Percentiles rank a stretch among this genome's conserved stretches.
These are phyloP conservation scores for Diaperis boleti DNA, from an alignment of 2,888 invertebrate species.

Conservation along the genomic window DNA sequence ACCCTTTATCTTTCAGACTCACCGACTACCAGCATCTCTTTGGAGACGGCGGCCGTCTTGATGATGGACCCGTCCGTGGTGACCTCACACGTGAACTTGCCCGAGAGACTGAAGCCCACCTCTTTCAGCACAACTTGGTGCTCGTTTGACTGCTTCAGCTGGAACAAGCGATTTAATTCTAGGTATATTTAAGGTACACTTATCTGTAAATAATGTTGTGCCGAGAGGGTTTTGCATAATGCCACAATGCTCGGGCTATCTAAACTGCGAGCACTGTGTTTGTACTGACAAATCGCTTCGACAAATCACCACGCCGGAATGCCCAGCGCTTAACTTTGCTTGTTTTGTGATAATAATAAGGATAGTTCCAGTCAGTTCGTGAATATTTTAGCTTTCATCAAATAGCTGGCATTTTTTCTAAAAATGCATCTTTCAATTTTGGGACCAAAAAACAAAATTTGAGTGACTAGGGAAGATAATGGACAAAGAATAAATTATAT, in stretches of 20 bases:
- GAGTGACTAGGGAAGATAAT: too few species aligned
- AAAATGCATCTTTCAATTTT: too few species aligned
- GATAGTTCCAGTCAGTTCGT: too few species aligned
- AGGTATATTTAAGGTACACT: slow-evolving; percentile 9
- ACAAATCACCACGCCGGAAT: slow-evolving; percentile 5
- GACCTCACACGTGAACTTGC: slow-evolving; percentile 86
- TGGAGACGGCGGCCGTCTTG: slow-evolving; percentile 75
- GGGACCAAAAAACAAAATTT: too few species aligned
- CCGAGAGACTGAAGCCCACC: slow-evolving; percentile 78
- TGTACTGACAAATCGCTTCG: slow-evolving; percentile 3
- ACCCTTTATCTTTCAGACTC: slow-evolving; percentile 58
- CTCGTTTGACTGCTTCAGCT: slow-evolving; percentile 81
- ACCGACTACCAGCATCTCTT: slow-evolving; percentile 83
- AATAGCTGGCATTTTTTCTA: too few species aligned
- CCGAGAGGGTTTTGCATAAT: slow-evolving; percentile 16
- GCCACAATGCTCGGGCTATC: slow-evolving; percentile 5
- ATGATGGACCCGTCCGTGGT: slow-evolving; percentile 81
- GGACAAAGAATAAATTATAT: too few species aligned
- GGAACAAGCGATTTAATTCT: too few species aligned
- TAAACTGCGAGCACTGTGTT: slow-evolving; percentile 9
- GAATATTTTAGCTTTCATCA: too few species aligned
- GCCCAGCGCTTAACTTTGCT: not conserved
- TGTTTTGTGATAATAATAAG: not conserved
- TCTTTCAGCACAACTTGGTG: slow-evolving; percentile 79
- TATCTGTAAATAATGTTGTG: slow-evolving; percentile 23